phyloP scores from a whole-genome alignment of 1,140 invertebrate genomes.

The Microvelia longipes region DNA sequence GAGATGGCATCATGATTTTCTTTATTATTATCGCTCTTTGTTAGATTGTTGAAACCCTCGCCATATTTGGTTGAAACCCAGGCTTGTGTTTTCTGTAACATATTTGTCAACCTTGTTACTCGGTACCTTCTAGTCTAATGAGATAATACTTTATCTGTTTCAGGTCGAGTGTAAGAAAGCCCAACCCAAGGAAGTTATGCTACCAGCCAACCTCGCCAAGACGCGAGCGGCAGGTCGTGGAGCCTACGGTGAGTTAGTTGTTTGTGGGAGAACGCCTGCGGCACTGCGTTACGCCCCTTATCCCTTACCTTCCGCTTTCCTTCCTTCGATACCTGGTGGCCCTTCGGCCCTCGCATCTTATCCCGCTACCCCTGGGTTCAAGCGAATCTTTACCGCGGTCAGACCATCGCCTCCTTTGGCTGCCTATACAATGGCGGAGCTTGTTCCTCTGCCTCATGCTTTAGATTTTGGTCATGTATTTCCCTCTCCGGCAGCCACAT shows the following conservation, averaged over 20 bases:
- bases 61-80: not conserved
- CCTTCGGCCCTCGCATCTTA: conserved; percentile 3
- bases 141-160: no score
- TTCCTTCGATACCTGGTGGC: conserved; percentile 12
- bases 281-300: conserved; percentile 38
- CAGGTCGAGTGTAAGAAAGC: conserved; percentile 99
- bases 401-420: conserved; percentile 36
- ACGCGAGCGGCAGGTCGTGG: conserved; percentile 78
- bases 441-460: conserved; percentile 39
- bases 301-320: conserved; percentile 33
- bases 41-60: not conserved
- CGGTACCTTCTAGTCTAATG: no score
- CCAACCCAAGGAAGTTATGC: conserved; percentile 98
- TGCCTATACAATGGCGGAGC: conserved; percentile 49
- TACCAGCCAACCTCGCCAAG: conserved; percentile 83
- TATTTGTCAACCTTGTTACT: no score
- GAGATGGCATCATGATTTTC: not conserved
- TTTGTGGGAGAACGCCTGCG: conserved; percentile 14
- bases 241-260: conserved; percentile 81
- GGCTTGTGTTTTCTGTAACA: not conserved
- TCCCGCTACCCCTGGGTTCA: conserved; percentile 27
- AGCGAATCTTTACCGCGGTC: conserved; percentile 29
- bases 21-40: not conserved
- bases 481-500: conserved; percentile 26
- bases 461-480: conserved; percentile 53